Percentiles rank a stretch among this genome's conserved stretches.
phyloP scores from a whole-genome alignment of 2,113 vertebrate species.

The Pelobates fuscus region DNA sequence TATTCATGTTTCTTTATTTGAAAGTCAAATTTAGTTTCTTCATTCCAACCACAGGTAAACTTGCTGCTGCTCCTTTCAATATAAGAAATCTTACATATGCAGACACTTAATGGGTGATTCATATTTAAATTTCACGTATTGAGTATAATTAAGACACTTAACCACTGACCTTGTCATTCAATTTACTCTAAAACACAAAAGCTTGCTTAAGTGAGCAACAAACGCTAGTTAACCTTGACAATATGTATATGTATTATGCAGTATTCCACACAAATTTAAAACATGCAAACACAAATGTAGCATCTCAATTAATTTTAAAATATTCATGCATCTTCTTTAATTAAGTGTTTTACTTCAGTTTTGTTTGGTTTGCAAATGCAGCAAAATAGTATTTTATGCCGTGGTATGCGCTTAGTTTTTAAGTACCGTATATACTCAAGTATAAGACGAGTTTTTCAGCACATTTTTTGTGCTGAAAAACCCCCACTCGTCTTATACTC shows the following conservation, averaged over 20 bases:
- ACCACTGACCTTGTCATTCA: conserved; percentile 71
- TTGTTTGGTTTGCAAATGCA: neutral
- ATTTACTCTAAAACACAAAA: conserved; percentile 80
- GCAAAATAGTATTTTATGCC: neutral
- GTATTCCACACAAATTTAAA: conserved; percentile 73
- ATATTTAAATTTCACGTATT: conserved; percentile 78
- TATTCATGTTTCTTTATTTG: neutral
- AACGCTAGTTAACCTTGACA: conserved; percentile 80
- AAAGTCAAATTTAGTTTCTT: neutral
- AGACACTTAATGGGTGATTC: conserved; percentile 71
- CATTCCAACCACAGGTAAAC: neutral
- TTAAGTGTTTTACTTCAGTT: neutral
- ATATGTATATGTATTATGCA: conserved; percentile 73
- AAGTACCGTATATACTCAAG: too few species aligned
- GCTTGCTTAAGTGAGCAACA: conserved; percentile 78
- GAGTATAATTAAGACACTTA: conserved; percentile 78
- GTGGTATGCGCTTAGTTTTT: too few species aligned
- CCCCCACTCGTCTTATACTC: too few species aligned
- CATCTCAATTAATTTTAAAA: neutral
- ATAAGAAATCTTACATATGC: conserved; percentile 63
- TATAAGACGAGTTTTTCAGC: too few species aligned
- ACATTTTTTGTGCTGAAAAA: too few species aligned
- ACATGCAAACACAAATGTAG: conserved; percentile 68
- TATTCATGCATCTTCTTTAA: neutral
- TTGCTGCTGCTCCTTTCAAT: neutral